Evolutionary conservation across 2,113 vertebrate species (phyloP).

Genomic region (Odocoileus hemionus): DNA sequence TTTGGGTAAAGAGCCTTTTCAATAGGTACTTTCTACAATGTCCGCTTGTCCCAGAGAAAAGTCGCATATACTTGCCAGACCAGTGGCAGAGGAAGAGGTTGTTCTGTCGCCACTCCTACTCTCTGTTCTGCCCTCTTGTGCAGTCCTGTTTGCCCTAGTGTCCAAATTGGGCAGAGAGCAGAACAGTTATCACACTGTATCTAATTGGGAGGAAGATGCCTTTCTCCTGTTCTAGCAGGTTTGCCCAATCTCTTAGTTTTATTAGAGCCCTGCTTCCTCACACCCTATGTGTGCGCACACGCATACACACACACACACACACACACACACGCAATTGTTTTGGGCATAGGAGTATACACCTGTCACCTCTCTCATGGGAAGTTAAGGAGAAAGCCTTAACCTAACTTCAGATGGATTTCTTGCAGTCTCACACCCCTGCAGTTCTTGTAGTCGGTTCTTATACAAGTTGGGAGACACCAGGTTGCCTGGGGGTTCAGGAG

Average conservation of each 20-base stretch:
- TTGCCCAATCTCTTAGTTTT: background rate
- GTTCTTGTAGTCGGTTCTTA: background rate
- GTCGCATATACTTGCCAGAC: background rate
- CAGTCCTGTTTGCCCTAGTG: background rate
- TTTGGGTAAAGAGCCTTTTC: background rate
- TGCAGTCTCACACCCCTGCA: background rate
- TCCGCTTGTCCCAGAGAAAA: background rate
- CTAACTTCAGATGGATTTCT: background rate
- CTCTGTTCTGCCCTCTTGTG: background rate
- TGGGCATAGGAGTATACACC: background rate
- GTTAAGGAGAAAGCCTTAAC: background rate
- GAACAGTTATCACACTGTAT: accelerated
- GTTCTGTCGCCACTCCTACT: background rate
- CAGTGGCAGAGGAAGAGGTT: background rate
- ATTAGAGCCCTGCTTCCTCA: background rate
- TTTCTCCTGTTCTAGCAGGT: background rate
- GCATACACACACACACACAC: no score
- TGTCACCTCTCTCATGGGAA: background rate
- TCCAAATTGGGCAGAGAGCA: background rate
- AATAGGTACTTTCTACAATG: background rate
- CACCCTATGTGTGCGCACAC: no score
- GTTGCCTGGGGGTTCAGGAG: no score
- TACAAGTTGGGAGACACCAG: no score
- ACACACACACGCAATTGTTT: background rate
- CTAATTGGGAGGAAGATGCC: background rate